These are phyloP conservation scores for Lepidurus apus DNA, from an alignment of 1,140 invertebrate species.

Conservation along the genomic window DNA sequence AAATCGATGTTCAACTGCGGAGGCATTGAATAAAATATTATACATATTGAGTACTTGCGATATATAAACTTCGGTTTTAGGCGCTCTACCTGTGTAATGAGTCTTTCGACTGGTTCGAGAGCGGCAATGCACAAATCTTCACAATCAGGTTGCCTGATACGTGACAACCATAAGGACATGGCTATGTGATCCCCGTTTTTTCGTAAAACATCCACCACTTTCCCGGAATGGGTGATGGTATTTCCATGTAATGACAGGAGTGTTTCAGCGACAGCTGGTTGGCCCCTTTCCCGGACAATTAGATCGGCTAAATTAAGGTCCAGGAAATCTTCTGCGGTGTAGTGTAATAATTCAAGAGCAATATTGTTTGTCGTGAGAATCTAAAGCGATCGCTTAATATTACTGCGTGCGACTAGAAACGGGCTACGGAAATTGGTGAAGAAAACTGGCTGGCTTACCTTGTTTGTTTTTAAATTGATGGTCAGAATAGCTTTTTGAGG, in stretches of 20 bases:
- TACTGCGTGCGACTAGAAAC: not conserved
- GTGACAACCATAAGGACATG: slow-evolving; percentile 58
- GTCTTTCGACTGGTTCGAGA: slow-evolving; percentile 55
- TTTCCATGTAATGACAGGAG: slow-evolving; percentile 52
- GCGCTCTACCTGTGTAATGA: slow-evolving; percentile 42
- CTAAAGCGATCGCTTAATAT: not conserved
- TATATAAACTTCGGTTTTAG: not conserved
- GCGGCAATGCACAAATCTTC: slow-evolving; percentile 53
- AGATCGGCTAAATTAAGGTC: slow-evolving; percentile 52
- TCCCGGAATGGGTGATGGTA: slow-evolving; percentile 55
- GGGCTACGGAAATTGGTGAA: not conserved
- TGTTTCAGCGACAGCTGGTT: slow-evolving; percentile 52
- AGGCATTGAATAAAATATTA: not conserved
- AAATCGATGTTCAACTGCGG: not conserved
- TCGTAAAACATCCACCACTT: slow-evolving; percentile 50
- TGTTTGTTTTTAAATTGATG: not conserved
- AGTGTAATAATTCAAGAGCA: slow-evolving; percentile 37
- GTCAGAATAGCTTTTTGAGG: not conserved
- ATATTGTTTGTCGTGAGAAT: not conserved
- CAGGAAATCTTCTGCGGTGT: slow-evolving; percentile 53
- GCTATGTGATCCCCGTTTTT: slow-evolving; percentile 51
- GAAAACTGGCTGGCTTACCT: not conserved
- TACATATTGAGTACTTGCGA: too few species aligned
- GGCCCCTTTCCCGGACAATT: slow-evolving; percentile 51
- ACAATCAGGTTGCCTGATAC: slow-evolving; percentile 50